A percentile compares a stretch with the other conserved stretches of the same genome.
These are phyloP conservation scores for Spodoptera picta DNA, from an alignment of 2,888 invertebrate genomes.

Conservation along the genomic window DNA sequence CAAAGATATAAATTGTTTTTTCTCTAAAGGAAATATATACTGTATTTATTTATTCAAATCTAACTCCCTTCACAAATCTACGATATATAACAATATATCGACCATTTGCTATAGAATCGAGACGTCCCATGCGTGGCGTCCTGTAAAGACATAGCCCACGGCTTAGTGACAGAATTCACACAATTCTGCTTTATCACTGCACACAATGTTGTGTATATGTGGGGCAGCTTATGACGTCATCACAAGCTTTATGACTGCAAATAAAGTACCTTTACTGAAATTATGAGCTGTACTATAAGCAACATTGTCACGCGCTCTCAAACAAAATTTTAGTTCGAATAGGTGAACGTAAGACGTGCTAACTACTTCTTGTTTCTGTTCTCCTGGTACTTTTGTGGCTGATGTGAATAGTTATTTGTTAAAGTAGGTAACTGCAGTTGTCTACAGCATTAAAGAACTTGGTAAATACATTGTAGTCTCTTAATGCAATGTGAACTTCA, in stretches of 20 bases:
- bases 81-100: not conserved
- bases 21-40: no score
- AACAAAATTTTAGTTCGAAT: slow-evolving; percentile 47
- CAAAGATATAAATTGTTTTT: no score
- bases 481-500: no score
- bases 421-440: no score
- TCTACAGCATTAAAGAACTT: no score
- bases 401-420: not conserved
- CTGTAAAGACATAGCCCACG: not conserved
- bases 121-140: not conserved
- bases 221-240: slow-evolving; percentile 53
- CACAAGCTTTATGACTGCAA: slow-evolving; percentile 59
- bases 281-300: slow-evolving; percentile 55
- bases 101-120: not conserved
- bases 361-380: slow-evolving; percentile 27
- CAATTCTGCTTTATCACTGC: slow-evolving; percentile 40
- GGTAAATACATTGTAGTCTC: no score
- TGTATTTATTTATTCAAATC: no score
- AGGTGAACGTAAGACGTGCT: slow-evolving; percentile 37
- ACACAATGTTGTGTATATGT: slow-evolving; percentile 52
- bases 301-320: slow-evolving; percentile 56
- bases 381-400: slow-evolving; percentile 24
- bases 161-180: slow-evolving; percentile 37
- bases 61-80: not conserved
- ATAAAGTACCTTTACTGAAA: slow-evolving; percentile 62